phyloP scores from a whole-genome alignment of 2,888 invertebrate genomes.

The Drosophila maculinotata region DNA sequence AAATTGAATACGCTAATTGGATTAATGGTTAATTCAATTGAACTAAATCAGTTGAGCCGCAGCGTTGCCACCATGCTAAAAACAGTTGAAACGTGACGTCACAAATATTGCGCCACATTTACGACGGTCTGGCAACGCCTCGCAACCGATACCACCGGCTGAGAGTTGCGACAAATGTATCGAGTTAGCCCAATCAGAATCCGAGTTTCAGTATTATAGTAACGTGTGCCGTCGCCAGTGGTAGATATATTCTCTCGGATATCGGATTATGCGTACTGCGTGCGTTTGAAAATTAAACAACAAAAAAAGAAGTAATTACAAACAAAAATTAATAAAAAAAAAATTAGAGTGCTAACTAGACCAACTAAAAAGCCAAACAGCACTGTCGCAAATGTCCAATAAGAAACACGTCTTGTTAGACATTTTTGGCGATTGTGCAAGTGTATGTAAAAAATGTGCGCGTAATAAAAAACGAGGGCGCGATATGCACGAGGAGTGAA shows the following conservation, averaged over 20 bases:
- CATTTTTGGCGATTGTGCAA: conserved; percentile 66
- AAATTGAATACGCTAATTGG: not conserved
- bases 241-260: conserved; percentile 63
- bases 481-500: conserved; percentile 69
- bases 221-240: conserved; percentile 74
- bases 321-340: conserved; percentile 35
- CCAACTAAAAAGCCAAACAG: conserved; percentile 9
- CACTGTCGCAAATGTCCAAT: conserved; percentile 21
- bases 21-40: not conserved
- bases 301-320: conserved; percentile 62
- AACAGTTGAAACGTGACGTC: conserved; percentile 18
- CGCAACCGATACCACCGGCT: conserved; percentile 50
- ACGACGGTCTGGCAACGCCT: conserved; percentile 21
- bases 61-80: conserved; percentile 24
- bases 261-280: conserved; percentile 66
- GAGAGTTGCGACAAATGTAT: conserved; percentile 39
- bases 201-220: conserved; percentile 63
- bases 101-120: conserved; percentile 2
- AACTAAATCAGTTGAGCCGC: not conserved
- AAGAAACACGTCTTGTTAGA: conserved; percentile 41
- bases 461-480: conserved; percentile 80
- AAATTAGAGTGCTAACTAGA: conserved; percentile 36
- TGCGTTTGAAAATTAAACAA: conserved; percentile 73
- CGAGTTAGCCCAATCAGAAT: conserved; percentile 57
- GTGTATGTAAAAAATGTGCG: conserved; percentile 78